Conservation (phyloP, 2,888 invertebrate genomes). For the Sesia apiformis region DNA sequence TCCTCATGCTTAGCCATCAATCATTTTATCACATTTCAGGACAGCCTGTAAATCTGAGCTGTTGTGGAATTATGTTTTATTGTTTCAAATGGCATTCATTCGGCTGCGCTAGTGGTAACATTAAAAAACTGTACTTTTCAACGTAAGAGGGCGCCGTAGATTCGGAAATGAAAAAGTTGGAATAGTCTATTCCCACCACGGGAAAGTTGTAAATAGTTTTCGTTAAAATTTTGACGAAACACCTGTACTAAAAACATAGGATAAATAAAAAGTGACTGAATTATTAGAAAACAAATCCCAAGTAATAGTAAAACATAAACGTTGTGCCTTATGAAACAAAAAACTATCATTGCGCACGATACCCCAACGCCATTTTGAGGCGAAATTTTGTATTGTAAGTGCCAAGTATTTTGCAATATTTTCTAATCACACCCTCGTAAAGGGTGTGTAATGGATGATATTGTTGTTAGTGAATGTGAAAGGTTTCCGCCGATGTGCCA, state of each 20-base stretch:
- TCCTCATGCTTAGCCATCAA: too few species aligned
- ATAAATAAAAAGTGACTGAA: conserved; percentile 42
- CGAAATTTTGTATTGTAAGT: conserved; percentile 76
- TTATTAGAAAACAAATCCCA: conserved; percentile 41
- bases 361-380: conserved; percentile 76
- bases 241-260: conserved; percentile 24
- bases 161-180: conserved; percentile 17
- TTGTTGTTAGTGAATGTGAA: conserved; percentile 33
- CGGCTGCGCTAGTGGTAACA: too few species aligned
- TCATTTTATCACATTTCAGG: too few species aligned
- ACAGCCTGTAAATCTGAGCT: too few species aligned
- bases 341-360: conserved; percentile 75
- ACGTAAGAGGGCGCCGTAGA: conserved; percentile 10
- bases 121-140: too few species aligned
- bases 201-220: conserved; percentile 73
- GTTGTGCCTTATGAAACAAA: conserved; percentile 66
- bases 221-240: conserved; percentile 38
- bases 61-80: too few species aligned
- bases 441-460: conserved; percentile 31
- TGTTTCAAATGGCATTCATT: too few species aligned
- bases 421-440: conserved; percentile 37
- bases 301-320: conserved; percentile 50
- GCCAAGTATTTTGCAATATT: conserved; percentile 74
- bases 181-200: conserved; percentile 40
- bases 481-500: conserved; percentile 19